Evolutionary conservation across 2,888 invertebrate genomes (phyloP).

Genomic region (Catocala sponsa): DNA sequence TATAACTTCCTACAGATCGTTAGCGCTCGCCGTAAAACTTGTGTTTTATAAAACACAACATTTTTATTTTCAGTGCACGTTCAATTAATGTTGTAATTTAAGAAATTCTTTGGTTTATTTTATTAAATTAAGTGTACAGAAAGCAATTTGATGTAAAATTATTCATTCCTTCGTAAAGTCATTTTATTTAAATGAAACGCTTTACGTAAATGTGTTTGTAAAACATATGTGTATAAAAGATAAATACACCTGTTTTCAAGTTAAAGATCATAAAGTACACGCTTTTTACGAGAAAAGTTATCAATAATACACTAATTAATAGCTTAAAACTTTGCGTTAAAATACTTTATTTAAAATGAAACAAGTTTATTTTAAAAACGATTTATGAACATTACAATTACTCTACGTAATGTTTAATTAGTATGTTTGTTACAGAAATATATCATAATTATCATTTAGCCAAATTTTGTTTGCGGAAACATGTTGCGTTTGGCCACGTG

Average conservation of each 20-base stretch:
- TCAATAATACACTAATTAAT: too few relatives aligned
- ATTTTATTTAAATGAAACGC: too few relatives aligned
- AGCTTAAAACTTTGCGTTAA: too few relatives aligned
- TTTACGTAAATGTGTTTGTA: too few relatives aligned
- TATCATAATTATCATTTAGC: constrained; percentile 30
- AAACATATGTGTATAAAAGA: too few relatives aligned
- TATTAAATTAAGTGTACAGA: neutral
- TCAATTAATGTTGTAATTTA: too few relatives aligned
- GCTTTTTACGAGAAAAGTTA: too few relatives aligned
- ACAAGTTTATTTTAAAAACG: too few relatives aligned
- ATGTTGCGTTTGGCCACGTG: constrained; percentile 69
- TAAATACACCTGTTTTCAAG: neutral
- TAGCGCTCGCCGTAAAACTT: neutral
- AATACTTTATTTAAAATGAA: too few relatives aligned
- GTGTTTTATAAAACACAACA: neutral
- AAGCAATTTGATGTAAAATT: neutral
- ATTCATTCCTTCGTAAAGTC: too few relatives aligned
- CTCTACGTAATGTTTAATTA: neutral
- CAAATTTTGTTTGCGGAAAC: constrained; percentile 48
- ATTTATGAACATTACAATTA: too few relatives aligned
- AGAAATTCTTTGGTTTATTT: too few relatives aligned
- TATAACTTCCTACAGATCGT: constrained; percentile 17
- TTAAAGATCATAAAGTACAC: neutral
- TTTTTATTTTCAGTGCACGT: neutral
- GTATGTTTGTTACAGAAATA: constrained; percentile 4